Evolutionary conservation across 2,797 vertebrate species (phyloP).

Genomic region (Mormyrops boulengeri): DNA sequence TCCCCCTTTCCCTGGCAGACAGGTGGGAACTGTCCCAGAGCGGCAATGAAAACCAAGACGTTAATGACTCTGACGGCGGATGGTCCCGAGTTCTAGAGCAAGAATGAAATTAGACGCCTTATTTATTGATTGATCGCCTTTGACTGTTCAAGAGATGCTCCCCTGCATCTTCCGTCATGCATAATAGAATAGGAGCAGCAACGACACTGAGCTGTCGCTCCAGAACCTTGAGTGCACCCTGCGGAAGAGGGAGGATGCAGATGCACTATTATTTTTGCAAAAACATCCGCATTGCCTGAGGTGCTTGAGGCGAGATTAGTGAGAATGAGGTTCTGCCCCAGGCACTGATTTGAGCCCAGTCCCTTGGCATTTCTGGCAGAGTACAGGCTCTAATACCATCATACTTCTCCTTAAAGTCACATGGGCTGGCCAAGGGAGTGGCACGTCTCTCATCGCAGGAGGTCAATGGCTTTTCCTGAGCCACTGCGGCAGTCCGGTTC

Average conservation of each 20-base stretch:
- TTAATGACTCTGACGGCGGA: neutral
- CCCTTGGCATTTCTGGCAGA: neutral
- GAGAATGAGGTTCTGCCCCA: neutral
- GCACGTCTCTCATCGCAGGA: neutral
- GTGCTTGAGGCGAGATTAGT: neutral
- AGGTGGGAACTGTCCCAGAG: neutral
- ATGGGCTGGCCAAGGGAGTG: neutral
- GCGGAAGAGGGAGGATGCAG: neutral
- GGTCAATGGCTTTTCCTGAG: neutral
- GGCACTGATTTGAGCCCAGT: neutral
- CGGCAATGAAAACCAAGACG: neutral
- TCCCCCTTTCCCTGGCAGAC: neutral
- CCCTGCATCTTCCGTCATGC: neutral
- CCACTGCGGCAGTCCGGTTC: neutral
- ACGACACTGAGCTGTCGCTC: neutral
- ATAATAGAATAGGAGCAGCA: neutral
- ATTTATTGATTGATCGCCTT: slow-evolving; percentile 2
- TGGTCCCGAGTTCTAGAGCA: neutral
- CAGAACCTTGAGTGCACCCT: neutral
- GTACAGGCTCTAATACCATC: neutral
- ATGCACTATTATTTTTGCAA: neutral
- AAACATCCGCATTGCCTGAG: neutral
- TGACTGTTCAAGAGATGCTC: neutral
- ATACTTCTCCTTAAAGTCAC: neutral
- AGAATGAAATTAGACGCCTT: neutral